A percentile compares a stretch with the other conserved stretches of the same genome.
phyloP scores from a whole-genome alignment of 1,140 invertebrate species.

The Cotesia chilonis region DNA sequence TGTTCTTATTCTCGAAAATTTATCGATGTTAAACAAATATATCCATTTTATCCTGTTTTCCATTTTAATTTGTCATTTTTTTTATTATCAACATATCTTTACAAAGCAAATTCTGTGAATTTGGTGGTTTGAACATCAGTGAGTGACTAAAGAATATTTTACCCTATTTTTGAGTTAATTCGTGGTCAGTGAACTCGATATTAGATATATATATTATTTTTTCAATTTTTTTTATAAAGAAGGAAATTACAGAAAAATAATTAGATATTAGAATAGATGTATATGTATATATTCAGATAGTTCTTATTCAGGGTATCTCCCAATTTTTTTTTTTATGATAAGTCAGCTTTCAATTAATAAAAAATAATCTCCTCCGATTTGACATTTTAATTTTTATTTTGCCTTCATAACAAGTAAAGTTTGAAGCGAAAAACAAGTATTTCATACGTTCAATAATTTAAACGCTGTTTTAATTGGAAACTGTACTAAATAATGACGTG shows the following conservation, averaged over 20 bases:
- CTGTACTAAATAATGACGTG: no score
- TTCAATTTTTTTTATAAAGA: slow-evolving; percentile 32
- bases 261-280: slow-evolving; percentile 27
- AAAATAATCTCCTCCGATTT: no score
- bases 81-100: slow-evolving; percentile 66
- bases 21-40: slow-evolving; percentile 33
- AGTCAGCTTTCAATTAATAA: no score
- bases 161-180: slow-evolving; percentile 30
- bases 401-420: no score
- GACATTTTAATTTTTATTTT: no score
- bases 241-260: slow-evolving; percentile 45
- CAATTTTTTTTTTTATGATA: no score
- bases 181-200: slow-evolving; percentile 39
- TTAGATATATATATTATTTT: no score
- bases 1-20: slow-evolving; percentile 4
- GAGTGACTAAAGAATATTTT: slow-evolving; percentile 43
- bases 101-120: slow-evolving; percentile 63
- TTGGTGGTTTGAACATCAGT: slow-evolving; percentile 44
- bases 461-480: no score
- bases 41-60: slow-evolving; percentile 21
- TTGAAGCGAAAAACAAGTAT: no score
- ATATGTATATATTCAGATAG: no score
- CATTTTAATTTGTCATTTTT: slow-evolving; percentile 22
- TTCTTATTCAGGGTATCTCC: no score
- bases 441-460: no score